Conservation (phyloP, 1,140 invertebrate genomes). For the Drosophila seguyi region DNA sequence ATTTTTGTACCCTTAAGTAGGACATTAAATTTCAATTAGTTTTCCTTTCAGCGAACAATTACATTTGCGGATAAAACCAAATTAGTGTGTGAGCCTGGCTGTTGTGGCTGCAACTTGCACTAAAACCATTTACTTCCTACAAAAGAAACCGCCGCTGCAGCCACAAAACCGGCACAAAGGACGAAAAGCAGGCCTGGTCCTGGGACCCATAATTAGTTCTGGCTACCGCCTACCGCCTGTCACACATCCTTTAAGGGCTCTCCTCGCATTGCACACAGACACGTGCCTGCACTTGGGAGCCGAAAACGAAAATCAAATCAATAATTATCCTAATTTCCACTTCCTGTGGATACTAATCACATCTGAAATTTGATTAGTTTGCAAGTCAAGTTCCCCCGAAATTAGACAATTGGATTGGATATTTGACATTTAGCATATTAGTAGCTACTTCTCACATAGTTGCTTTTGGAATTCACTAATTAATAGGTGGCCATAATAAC, state of each 20-base stretch:
- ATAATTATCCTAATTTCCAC: conserved; percentile 36
- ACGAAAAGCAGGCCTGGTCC: background rate
- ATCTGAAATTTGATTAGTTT: conserved; percentile 15
- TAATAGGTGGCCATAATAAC: background rate
- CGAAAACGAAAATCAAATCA: conserved; percentile 30
- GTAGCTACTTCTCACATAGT: background rate
- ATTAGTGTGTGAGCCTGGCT: background rate
- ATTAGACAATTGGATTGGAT: background rate
- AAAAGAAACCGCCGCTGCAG: conserved; percentile 10
- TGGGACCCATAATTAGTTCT: conserved; percentile 39
- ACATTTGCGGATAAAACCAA: conserved; percentile 7
- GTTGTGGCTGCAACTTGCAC: conserved; percentile 2
- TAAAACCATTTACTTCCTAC: conserved; percentile 12
- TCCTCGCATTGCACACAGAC: conserved; percentile 13
- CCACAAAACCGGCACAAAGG: conserved; percentile 27
- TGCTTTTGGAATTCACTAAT: background rate
- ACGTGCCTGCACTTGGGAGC: background rate
- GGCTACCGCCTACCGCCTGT: conserved; percentile 16
- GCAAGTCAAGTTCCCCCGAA: background rate
- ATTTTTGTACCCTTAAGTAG: background rate
- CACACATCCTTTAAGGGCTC: background rate
- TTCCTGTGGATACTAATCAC: background rate
- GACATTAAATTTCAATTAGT: conserved; percentile 20
- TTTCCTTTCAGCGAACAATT: conserved; percentile 25
- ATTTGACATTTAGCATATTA: conserved; percentile 8